These are phyloP conservation scores for Temnothorax longispinosus DNA, from an alignment of 1,140 invertebrate genomes.

Conservation along the genomic window DNA sequence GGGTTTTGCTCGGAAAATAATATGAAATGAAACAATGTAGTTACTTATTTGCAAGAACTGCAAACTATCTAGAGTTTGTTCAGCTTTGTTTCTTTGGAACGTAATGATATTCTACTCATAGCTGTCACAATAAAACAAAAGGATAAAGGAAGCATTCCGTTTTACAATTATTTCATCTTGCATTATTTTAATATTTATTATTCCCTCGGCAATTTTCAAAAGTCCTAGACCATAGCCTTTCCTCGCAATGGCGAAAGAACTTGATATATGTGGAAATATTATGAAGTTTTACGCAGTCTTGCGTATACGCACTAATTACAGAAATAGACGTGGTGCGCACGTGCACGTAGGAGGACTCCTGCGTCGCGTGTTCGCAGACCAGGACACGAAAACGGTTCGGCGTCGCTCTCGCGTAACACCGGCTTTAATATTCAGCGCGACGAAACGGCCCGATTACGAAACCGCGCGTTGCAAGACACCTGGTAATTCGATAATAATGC, in stretches of 20 bases:
- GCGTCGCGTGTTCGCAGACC: constrained; percentile 10
- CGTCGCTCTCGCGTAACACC: constrained; percentile 65
- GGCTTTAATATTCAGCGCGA: constrained; percentile 76
- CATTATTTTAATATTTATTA: background rate
- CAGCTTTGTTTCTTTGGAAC: background rate
- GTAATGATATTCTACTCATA: background rate
- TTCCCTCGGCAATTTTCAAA: background rate
- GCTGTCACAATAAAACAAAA: background rate
- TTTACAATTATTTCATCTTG: background rate
- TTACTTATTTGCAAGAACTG: background rate
- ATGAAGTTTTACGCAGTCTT: background rate
- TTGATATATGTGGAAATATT: constrained; percentile 15
- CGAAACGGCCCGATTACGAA: constrained; percentile 71
- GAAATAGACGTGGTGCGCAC: background rate
- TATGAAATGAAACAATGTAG: background rate
- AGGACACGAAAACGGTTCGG: constrained; percentile 40
- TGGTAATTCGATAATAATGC: constrained; percentile 77
- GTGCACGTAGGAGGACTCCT: constrained; percentile 9
- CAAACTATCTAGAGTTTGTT: background rate
- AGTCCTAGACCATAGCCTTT: background rate
- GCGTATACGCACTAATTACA: constrained; percentile 27
- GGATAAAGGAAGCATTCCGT: background rate
- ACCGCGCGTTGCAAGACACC: constrained; percentile 69
- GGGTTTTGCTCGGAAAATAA: background rate
- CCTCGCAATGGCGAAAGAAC: background rate